Evolutionary conservation across 2,888 invertebrate genomes (phyloP).

Genomic region (Gymnocheta viridis): DNA sequence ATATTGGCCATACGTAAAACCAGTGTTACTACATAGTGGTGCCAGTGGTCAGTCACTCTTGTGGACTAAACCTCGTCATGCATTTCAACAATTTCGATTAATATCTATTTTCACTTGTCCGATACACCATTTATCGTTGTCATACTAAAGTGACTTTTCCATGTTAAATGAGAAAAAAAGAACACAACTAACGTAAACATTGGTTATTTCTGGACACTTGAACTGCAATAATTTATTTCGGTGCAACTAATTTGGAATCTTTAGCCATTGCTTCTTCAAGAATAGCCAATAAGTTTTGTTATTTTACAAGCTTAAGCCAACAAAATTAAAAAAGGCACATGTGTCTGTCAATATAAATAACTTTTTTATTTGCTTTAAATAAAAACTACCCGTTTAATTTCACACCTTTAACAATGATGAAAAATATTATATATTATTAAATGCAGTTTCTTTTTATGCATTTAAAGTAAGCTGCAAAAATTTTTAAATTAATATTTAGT

Average conservation of each 20-base stretch:
- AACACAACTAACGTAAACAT: neutral
- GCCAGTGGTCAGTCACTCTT: constrained; percentile 10
- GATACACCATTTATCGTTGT: constrained; percentile 32
- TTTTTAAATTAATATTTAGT: too few species aligned
- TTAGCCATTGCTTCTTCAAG: neutral
- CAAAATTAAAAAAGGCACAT: constrained; percentile 16
- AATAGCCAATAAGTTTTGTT: neutral
- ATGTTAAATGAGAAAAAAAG: constrained; percentile 13
- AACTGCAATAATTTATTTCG: constrained; percentile 52
- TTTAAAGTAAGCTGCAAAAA: too few species aligned
- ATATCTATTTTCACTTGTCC: constrained; percentile 48
- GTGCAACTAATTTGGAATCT: neutral
- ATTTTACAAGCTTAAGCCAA: constrained; percentile 8
- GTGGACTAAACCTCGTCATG: constrained; percentile 16
- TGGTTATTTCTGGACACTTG: constrained; percentile 2
- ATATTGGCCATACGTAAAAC: constrained; percentile 28
- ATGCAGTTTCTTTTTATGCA: too few species aligned
- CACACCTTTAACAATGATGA: neutral
- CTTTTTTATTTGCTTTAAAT: neutral
- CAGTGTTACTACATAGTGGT: neutral
- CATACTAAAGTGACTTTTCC: constrained; percentile 25
- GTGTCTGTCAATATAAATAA: constrained; percentile 1
- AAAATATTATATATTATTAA: too few species aligned
- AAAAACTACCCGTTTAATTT: neutral
- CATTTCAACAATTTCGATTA: constrained; percentile 58